phyloP scores from a whole-genome alignment of 1,140 invertebrate genomes.

The Phenacoccus solenopsis region DNA sequence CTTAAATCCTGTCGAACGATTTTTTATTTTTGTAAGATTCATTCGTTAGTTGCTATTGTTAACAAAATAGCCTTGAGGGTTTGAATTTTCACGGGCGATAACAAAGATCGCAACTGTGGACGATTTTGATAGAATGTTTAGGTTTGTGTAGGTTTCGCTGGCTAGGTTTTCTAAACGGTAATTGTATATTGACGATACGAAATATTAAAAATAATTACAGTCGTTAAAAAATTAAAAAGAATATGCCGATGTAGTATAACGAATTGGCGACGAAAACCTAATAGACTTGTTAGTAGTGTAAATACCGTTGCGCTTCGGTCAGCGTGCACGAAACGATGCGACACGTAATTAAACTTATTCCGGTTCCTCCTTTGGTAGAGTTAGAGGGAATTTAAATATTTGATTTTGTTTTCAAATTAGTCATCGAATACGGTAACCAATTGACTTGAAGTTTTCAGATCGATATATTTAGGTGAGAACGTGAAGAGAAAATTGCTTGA shows the following conservation, averaged over 20 bases:
- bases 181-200: not conserved
- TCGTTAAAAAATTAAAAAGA: constrained; percentile 3
- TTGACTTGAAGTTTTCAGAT: no score
- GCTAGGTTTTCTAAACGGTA: not conserved
- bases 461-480: no score
- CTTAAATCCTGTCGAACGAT: not conserved
- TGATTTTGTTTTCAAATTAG: no score
- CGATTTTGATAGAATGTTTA: not conserved
- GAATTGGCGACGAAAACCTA: not conserved
- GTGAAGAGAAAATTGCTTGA: no score
- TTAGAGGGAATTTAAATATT: constrained; percentile 4
- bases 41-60: not conserved
- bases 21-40: not conserved
- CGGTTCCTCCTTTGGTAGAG: no score
- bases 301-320: no score
- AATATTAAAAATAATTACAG: constrained; percentile 1
- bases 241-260: not conserved
- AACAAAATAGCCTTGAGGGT: not conserved
- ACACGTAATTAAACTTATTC: no score
- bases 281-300: constrained; percentile 3
- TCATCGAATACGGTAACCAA: no score
- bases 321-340: no score
- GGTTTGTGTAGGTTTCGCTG: not conserved
- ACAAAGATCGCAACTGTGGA: no score
- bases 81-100: not conserved